phyloP scores from a whole-genome alignment of 2,888 invertebrate species.

The Phaedon cochleariae region DNA sequence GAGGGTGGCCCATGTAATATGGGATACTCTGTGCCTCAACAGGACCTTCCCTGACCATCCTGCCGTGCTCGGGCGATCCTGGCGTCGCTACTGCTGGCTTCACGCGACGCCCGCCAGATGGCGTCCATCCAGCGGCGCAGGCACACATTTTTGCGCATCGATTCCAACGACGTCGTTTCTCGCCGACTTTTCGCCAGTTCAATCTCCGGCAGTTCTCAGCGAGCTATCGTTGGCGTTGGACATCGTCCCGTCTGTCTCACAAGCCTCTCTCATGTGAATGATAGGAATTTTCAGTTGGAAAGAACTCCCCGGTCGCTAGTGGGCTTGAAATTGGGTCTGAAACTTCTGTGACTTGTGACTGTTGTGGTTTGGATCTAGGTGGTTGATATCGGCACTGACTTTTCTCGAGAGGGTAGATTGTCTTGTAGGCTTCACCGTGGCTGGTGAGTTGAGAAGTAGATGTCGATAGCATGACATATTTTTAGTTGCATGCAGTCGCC shows the following conservation, averaged over 20 bases:
- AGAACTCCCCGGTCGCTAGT: neutral
- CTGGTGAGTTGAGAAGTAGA: constrained; percentile 51
- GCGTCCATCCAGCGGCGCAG: constrained; percentile 48
- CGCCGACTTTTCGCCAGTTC: constrained; percentile 47
- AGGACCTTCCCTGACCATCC: neutral
- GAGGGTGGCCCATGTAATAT: too few relatives aligned
- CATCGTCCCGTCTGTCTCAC: constrained; percentile 21
- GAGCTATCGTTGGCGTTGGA: constrained; percentile 41
- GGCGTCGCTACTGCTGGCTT: constrained; percentile 40
- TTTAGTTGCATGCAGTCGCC: constrained; percentile 7
- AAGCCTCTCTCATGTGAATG: neutral
- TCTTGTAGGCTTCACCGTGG: constrained; percentile 53
- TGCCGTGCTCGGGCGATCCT: neutral
- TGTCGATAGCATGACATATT: neutral
- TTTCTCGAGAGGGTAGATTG: constrained; percentile 49
- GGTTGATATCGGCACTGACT: constrained; percentile 34
- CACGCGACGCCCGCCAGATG: constrained; percentile 52
- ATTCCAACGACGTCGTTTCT: constrained; percentile 51
- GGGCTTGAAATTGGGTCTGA: too few relatives aligned
- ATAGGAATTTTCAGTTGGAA: neutral
- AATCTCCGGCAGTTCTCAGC: constrained; percentile 53
- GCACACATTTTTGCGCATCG: constrained; percentile 56
- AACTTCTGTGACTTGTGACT: constrained; percentile 34
- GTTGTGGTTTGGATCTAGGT: constrained; percentile 38
- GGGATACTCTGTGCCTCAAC: too few relatives aligned